A percentile compares a stretch with the other conserved stretches of the same genome.
Conservation (phyloP, 1,140 invertebrate genomes). For the Apis laboriosa region DNA sequence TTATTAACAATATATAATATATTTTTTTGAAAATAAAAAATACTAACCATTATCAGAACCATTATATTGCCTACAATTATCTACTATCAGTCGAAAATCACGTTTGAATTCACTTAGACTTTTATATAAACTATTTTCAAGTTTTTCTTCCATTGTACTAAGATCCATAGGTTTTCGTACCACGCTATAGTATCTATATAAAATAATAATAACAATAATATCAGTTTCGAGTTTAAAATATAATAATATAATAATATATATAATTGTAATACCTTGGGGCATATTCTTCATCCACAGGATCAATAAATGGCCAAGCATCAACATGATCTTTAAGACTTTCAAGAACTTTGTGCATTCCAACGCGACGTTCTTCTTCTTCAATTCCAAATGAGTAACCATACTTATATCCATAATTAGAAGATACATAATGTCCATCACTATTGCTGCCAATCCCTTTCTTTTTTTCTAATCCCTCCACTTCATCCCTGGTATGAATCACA, state of each 20-base stretch:
- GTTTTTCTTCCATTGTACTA: constrained; percentile 92
- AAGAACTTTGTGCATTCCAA: constrained; percentile 94
- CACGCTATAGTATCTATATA: constrained; percentile 78
- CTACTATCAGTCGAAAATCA: constrained; percentile 94
- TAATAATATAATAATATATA: background rate
- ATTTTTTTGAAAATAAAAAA: constrained; percentile 19
- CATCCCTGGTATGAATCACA: constrained; percentile 84
- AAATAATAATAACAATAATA: background rate
- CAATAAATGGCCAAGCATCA: constrained; percentile 95
- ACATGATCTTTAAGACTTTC: constrained; percentile 91
- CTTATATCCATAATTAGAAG: constrained; percentile 73
- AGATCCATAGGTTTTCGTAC: constrained; percentile 91
- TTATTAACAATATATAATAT: background rate
- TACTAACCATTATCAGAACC: constrained; percentile 92
- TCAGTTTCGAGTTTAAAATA: background rate
- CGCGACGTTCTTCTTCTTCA: constrained; percentile 89
- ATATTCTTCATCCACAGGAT: constrained; percentile 94
- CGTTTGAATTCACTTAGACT: constrained; percentile 90
- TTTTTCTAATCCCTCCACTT: constrained; percentile 67
- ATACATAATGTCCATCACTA: constrained; percentile 69
- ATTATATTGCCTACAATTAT: constrained; percentile 95
- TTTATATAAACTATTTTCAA: constrained; percentile 90
- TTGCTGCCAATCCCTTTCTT: constrained; percentile 71
- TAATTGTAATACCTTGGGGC: constrained; percentile 88
- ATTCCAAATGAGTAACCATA: constrained; percentile 76